phyloP scores from a whole-genome alignment of 2,888 invertebrate species.

The Sarcophaga caerulescens region DNA sequence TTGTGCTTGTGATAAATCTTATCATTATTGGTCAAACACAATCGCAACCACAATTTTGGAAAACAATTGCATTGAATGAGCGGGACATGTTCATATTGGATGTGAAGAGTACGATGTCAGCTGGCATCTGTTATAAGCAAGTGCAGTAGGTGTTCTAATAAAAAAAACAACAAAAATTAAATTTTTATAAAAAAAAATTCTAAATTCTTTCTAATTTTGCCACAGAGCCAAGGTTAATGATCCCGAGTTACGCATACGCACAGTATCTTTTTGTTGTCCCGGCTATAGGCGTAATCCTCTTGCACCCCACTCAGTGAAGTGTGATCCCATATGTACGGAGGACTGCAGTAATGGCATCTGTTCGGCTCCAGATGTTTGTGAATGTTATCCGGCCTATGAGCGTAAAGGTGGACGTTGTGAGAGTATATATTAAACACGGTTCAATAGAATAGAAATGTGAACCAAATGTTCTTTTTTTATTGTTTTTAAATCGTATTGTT shows the following conservation, averaged over 20 bases:
- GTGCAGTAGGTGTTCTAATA: slow-evolving; percentile 75
- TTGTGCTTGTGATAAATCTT: not conserved
- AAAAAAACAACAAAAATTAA: not conserved
- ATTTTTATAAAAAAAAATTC: not conserved
- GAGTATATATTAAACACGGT: slow-evolving; percentile 38
- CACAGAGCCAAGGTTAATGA: slow-evolving; percentile 71
- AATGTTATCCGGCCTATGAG: slow-evolving; percentile 75
- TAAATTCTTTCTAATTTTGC: not conserved
- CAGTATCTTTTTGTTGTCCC: slow-evolving; percentile 86
- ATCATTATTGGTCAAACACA: not conserved
- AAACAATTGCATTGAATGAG: slow-evolving; percentile 62
- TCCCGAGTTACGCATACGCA: slow-evolving; percentile 81
- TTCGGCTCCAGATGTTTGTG: slow-evolving; percentile 78
- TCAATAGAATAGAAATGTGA: not conserved
- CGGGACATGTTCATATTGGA: slow-evolving; percentile 73
- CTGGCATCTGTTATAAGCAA: slow-evolving; percentile 79
- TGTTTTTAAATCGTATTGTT: slow-evolving; percentile 9
- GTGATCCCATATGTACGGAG: slow-evolving; percentile 81
- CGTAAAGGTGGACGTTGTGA: slow-evolving; percentile 69
- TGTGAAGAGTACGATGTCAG: slow-evolving; percentile 71
- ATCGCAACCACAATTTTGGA: slow-evolving; percentile 75
- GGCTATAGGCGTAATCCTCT: slow-evolving; percentile 84
- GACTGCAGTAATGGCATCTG: slow-evolving; percentile 82
- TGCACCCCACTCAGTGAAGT: slow-evolving; percentile 81
- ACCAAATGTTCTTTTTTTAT: not conserved